Conservation (phyloP, 2,888 invertebrate species). For the Cynaeus angustus region DNA sequence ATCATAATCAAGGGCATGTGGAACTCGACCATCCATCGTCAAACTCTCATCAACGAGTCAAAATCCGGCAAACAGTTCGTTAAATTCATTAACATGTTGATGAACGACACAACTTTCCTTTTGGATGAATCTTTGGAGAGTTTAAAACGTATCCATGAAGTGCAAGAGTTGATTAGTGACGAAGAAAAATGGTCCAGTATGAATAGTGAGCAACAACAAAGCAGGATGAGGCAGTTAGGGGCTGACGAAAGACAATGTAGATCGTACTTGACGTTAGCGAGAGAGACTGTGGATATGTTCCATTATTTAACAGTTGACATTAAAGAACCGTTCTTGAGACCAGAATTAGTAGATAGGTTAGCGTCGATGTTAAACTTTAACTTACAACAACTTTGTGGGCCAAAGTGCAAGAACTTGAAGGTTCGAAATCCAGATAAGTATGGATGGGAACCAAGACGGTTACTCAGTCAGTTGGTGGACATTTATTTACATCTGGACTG, state of each 20-base stretch:
- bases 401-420: constrained; percentile 95
- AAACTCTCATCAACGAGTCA: constrained; percentile 93
- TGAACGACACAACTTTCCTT: constrained; percentile 98
- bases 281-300: constrained; percentile 98
- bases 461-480: constrained; percentile 94
- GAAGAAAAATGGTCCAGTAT: constrained; percentile 79
- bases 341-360: constrained; percentile 91
- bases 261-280: constrained; percentile 92
- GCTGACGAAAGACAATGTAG: constrained; percentile 92
- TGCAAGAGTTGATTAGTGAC: constrained; percentile 89
- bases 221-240: constrained; percentile 83
- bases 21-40: constrained; percentile 90
- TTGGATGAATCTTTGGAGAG: constrained; percentile 97
- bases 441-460: constrained; percentile 95
- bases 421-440: constrained; percentile 95
- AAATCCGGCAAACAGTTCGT: constrained; percentile 94
- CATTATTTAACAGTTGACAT: constrained; percentile 97
- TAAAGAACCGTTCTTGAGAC: constrained; percentile 93
- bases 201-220: constrained; percentile 81
- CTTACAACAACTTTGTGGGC: constrained; percentile 95
- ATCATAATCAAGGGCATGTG: constrained; percentile 97
- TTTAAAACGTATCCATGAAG: constrained; percentile 89
- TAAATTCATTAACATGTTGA: constrained; percentile 97
- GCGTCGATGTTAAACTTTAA: constrained; percentile 99
- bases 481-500: constrained; percentile 98